Percentiles rank a stretch among this genome's conserved stretches.
These are phyloP conservation scores for Dione juno DNA, from an alignment of 2,888 invertebrate species.

Conservation along the genomic window DNA sequence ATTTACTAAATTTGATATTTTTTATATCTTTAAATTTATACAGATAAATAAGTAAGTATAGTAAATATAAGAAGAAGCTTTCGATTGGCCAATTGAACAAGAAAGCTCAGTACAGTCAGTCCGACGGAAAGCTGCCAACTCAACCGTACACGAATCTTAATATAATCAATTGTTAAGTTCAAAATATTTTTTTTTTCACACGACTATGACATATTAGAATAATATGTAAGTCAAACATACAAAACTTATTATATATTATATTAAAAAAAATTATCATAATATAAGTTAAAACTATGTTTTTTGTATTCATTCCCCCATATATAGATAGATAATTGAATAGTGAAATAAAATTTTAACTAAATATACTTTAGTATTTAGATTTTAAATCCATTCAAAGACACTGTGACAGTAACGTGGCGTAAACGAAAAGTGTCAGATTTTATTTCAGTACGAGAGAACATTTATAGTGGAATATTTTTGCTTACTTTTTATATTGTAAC, in stretches of 20 bases:
- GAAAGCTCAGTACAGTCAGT: not conserved
- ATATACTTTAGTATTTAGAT: not conserved
- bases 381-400: not conserved
- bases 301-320: too few relatives aligned
- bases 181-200: too few relatives aligned
- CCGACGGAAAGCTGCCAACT: not conserved
- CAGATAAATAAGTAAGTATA: too few relatives aligned
- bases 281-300: too few relatives aligned
- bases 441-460: not conserved
- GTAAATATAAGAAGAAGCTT: not conserved
- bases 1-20: too few relatives aligned
- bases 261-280: too few relatives aligned
- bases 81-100: not conserved
- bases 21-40: too few relatives aligned
- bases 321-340: not conserved
- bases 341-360: not conserved
- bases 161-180: not conserved
- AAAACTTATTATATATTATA: too few relatives aligned
- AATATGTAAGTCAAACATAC: too few relatives aligned
- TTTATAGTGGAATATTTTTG: not conserved
- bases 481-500: not conserved
- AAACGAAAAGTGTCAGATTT: constrained; percentile 5
- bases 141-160: not conserved
- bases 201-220: too few relatives aligned
- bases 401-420: not conserved